phyloP scores from a whole-genome alignment of 2,113 vertebrate species.

The Megatriorchis doriae region DNA sequence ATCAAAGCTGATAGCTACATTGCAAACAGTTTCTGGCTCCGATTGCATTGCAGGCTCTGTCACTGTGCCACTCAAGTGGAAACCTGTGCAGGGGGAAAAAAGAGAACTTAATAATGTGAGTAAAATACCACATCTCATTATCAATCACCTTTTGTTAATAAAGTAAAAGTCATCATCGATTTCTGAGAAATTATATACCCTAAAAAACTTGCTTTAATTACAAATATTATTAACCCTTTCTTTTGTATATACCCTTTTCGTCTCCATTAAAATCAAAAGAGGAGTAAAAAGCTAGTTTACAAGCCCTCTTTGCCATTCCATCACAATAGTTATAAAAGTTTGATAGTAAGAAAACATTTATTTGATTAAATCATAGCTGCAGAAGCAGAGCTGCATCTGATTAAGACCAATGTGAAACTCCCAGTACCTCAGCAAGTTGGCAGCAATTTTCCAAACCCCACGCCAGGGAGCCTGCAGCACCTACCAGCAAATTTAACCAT shows the following conservation, averaged over 20 bases:
- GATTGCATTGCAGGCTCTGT: slow-evolving; percentile 90
- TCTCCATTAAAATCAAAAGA: background rate
- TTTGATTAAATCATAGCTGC: background rate
- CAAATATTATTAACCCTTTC: background rate
- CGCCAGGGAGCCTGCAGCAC: background rate
- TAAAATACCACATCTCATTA: background rate
- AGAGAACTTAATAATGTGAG: background rate
- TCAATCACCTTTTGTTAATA: background rate
- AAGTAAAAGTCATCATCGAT: background rate
- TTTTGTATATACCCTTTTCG: background rate
- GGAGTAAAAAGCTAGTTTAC: background rate
- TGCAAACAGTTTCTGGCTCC: slow-evolving; percentile 93
- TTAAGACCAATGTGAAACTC: background rate
- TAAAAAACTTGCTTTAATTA: background rate
- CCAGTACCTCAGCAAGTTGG: background rate
- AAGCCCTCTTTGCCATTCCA: background rate
- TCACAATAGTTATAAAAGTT: background rate
- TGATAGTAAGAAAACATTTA: background rate
- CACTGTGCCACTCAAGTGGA: slow-evolving; percentile 94
- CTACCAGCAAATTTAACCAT: background rate
- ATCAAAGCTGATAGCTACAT: slow-evolving; percentile 98
- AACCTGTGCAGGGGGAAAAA: slow-evolving; percentile 72
- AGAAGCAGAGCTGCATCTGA: background rate
- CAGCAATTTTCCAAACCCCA: background rate
- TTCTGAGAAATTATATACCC: background rate